Evolutionary conservation across 1,140 invertebrate species (phyloP).

Genomic region (Lycorma delicatula): DNA sequence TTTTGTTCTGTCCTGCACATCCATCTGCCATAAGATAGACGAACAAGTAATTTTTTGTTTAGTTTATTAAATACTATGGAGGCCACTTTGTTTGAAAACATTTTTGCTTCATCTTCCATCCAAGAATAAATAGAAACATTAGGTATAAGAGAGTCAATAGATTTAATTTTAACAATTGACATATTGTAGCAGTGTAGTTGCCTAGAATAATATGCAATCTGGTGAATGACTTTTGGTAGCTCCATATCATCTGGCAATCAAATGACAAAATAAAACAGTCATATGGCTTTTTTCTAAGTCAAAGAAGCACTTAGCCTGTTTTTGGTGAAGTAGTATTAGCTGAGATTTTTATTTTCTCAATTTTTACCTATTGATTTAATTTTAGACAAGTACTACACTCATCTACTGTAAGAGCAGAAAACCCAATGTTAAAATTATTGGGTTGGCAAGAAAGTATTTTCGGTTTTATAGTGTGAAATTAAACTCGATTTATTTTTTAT

Average conservation of each 20-base stretch:
- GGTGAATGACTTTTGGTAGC: neutral
- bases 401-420: neutral
- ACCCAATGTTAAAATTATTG: neutral
- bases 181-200: neutral
- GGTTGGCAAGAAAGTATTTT: too few relatives aligned
- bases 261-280: constrained; percentile 2
- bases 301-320: neutral
- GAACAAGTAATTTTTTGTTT: constrained; percentile 9
- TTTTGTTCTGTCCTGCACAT: constrained; percentile 34
- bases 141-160: neutral
- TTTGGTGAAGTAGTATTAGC: neutral
- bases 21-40: constrained; percentile 29
- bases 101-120: constrained; percentile 26
- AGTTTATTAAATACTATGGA: constrained; percentile 30
- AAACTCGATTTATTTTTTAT: too few relatives aligned
- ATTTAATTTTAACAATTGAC: neutral
- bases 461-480: too few relatives aligned
- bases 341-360: neutral
- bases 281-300: neutral
- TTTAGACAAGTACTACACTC: neutral
- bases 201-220: neutral
- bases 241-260: neutral
- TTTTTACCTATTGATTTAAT: neutral
- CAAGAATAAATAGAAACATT: neutral
- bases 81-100: constrained; percentile 32